These are phyloP conservation scores for Helicorthomorpha holstii DNA, from an alignment of 1,140 invertebrate genomes.

Conservation along the genomic window DNA sequence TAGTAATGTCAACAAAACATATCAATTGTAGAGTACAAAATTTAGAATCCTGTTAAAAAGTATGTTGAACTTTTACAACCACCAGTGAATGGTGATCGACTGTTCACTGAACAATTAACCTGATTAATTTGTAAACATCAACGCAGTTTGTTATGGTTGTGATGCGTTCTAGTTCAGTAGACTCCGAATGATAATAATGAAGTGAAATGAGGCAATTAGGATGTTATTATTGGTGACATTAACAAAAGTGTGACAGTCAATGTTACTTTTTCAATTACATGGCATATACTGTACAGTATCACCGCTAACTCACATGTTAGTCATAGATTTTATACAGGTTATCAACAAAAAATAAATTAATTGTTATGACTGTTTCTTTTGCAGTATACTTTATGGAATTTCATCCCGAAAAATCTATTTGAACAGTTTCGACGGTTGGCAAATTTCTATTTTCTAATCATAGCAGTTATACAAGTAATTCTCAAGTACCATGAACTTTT, in stretches of 20 bases:
- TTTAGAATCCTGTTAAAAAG: no score
- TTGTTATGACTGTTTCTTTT: conserved; percentile 17
- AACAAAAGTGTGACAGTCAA: not conserved
- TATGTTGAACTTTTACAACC: no score
- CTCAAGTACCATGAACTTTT: not conserved
- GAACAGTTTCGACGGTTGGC: conserved; percentile 69
- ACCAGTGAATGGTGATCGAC: no score
- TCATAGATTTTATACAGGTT: no score
- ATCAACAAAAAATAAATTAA: conserved; percentile 8
- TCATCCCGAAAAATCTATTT: conserved; percentile 63
- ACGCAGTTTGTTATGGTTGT: no score
- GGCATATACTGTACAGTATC: not conserved
- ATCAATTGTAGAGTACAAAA: no score
- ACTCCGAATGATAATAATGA: no score
- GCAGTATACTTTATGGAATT: conserved; percentile 58
- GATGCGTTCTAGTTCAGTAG: no score
- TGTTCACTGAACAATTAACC: no score
- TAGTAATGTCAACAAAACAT: no score
- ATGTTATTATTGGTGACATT: not conserved
- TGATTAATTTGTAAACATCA: no score
- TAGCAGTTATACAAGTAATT: conserved; percentile 48
- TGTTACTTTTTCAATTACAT: not conserved
- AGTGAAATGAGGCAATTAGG: not conserved
- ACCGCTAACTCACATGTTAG: no score
- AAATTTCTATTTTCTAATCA: conserved; percentile 67